Percentiles rank a stretch among this genome's conserved stretches.
These are phyloP conservation scores for Pachyramphus minor DNA, from an alignment of 2,113 vertebrate species.

Conservation along the genomic window DNA sequence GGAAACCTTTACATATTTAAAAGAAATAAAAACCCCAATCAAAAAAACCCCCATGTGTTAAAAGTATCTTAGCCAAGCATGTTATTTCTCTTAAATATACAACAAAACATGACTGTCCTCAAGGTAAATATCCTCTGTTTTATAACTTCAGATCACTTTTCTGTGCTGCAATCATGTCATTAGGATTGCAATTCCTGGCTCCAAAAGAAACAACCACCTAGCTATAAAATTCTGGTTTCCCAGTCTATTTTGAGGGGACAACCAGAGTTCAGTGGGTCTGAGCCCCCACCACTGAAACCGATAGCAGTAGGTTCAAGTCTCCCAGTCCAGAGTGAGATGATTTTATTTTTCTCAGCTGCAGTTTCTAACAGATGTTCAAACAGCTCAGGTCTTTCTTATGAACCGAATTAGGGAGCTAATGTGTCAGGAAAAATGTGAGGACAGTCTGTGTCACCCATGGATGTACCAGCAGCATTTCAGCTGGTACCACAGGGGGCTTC, in stretches of 20 bases:
- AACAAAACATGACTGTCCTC: slow-evolving; percentile 35
- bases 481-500: background rate
- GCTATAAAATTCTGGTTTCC: slow-evolving; percentile 3
- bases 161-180: slow-evolving; percentile 27
- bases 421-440: background rate
- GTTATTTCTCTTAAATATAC: slow-evolving; percentile 40
- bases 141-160: slow-evolving; percentile 37
- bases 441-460: background rate
- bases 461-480: background rate
- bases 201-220: slow-evolving; percentile 7
- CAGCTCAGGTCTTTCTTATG: background rate
- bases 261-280: slow-evolving; percentile 1
- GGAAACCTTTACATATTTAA: background rate
- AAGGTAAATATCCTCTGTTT: slow-evolving; percentile 50
- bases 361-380: background rate
- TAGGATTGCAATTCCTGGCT: background rate
- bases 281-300: background rate
- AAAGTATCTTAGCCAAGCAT: slow-evolving; percentile 17
- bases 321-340: background rate
- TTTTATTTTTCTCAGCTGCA: background rate
- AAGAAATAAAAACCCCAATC: background rate
- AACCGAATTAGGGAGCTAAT: background rate
- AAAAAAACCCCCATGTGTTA: background rate
- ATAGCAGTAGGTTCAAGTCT: background rate
- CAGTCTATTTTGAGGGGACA: background rate